A percentile compares a stretch with the other conserved stretches of the same genome.
These are phyloP conservation scores for Marasmarcha lunaedactyla DNA, from an alignment of 2,888 invertebrate genomes.

Conservation along the genomic window DNA sequence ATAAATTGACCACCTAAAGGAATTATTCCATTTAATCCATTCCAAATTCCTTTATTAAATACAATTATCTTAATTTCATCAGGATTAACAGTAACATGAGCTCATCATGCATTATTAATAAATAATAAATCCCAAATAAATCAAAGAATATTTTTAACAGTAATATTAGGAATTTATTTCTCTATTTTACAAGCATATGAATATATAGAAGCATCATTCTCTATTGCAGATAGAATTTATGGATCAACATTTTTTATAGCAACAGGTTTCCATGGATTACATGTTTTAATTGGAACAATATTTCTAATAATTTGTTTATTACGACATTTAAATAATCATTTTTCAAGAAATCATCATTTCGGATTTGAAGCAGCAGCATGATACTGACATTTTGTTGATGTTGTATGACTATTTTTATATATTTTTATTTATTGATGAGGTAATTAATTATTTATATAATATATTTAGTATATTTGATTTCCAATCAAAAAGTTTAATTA, in stretches of 20 bases:
- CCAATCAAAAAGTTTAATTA: constrained; percentile 75
- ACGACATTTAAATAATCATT: constrained; percentile 36
- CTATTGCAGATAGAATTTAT: constrained; percentile 65
- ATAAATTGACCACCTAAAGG: constrained; percentile 73
- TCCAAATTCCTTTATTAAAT: constrained; percentile 79
- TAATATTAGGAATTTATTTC: constrained; percentile 69
- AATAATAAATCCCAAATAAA: constrained; percentile 41
- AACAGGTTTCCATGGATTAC: constrained; percentile 81
- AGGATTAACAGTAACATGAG: constrained; percentile 76
- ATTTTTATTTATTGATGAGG: constrained; percentile 78
- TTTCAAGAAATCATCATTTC: constrained; percentile 42
- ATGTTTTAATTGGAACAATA: constrained; percentile 72
- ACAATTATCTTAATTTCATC: constrained; percentile 79
- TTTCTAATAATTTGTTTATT: constrained; percentile 36
- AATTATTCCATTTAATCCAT: constrained; percentile 74
- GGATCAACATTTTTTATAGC: constrained; percentile 79
- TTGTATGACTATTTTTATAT: constrained; percentile 49
- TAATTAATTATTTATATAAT: constrained; percentile 74
- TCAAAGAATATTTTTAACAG: constrained; percentile 51
- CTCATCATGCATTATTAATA: constrained; percentile 43
- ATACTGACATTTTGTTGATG: constrained; percentile 55
- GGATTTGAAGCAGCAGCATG: constrained; percentile 50
- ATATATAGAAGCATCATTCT: constrained; percentile 72
- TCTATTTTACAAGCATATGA: constrained; percentile 75
- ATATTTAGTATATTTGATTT: constrained; percentile 78